Evolutionary conservation across 2,797 vertebrate species (phyloP).

Genomic region (Hozukius guyotensis): DNA sequence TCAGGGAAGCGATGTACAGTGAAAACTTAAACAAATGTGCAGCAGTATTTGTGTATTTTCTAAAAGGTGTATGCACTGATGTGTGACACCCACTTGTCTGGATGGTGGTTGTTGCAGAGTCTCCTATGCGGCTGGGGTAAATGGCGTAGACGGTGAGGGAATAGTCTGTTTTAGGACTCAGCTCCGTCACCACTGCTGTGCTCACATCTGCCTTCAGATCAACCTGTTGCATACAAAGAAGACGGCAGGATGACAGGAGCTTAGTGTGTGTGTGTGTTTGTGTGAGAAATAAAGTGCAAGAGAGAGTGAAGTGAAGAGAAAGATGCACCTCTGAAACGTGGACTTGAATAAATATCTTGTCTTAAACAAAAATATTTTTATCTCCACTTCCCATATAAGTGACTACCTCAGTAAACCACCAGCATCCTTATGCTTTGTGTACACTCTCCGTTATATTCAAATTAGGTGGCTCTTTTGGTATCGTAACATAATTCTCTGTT

Average conservation of each 20-base stretch:
- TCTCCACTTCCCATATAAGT: neutral
- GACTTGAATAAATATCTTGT: neutral
- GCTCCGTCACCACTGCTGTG: slow-evolving; percentile 77
- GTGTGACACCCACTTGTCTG: slow-evolving; percentile 84
- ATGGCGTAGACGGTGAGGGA: slow-evolving; percentile 84
- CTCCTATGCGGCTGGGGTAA: slow-evolving; percentile 82
- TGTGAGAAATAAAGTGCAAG: neutral
- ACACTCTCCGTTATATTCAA: neutral
- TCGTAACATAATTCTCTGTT: neutral
- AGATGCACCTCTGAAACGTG: neutral
- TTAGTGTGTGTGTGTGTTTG: neutral
- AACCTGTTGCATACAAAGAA: slow-evolving; percentile 72
- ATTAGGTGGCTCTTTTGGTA: neutral
- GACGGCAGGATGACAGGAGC: neutral
- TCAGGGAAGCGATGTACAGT: neutral
- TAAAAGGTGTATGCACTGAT: neutral
- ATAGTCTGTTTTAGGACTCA: slow-evolving; percentile 86
- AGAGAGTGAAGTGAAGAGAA: neutral
- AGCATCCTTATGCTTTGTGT: neutral
- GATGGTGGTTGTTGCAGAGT: slow-evolving; percentile 70
- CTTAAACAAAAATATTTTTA: neutral
- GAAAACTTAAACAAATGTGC: neutral
- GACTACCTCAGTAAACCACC: neutral
- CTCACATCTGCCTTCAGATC: slow-evolving; percentile 84
- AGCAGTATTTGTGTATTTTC: neutral